Base-by-base conservation (phyloP, 2,888 invertebrate genomes). In the Melanostoma scalare region DNA sequence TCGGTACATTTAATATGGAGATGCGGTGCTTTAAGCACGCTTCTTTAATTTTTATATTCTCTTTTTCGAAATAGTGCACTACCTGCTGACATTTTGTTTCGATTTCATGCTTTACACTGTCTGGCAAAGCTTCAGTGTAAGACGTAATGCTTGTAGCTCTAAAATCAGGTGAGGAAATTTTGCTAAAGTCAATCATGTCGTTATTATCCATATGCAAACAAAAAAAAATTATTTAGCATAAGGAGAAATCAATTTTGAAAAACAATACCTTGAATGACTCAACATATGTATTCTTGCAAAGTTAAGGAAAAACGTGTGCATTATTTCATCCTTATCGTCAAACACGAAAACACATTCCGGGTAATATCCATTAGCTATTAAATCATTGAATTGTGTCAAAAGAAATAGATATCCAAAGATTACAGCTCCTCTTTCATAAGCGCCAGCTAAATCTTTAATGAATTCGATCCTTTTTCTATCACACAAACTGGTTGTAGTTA, bases 341-440 rank as follows among this genome's bases (percentile, higher is more conserved):
- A 81, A 53, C 31, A 76, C 46, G 9, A 85, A 9, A 46, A 85
- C 30, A 31, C 38, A 63, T 35, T 85, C 85, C 0, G 85, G 85
- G 44, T 68, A 73, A 3, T 75, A 1, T 5, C 73, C 50, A n/a
- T 44, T 40, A 8, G 2, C 40, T 3, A 81, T 56, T 10, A 44
- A 36, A 36, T 81, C 76, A n/a, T 53, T 40, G 2, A 76, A 63
- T 53, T 76, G 72, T 31, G 68, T 33, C 30, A 58, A 10, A 0
- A 73, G 10, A 9, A 76, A 42, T 0, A 80, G 75, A 46, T 61
- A 85, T 9, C 85, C 85, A 48, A 40, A 36, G 5, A 76, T 4
- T 0, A 85, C 68, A 3, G 44, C 20, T 0, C 80, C 85, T 9
- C 31, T 65, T 6, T 44, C 44, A 38, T 67, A 74, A 30, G 31